Base-by-base conservation (phyloP, 2,113 vertebrate species). In the Psittacus erithacus region DNA sequence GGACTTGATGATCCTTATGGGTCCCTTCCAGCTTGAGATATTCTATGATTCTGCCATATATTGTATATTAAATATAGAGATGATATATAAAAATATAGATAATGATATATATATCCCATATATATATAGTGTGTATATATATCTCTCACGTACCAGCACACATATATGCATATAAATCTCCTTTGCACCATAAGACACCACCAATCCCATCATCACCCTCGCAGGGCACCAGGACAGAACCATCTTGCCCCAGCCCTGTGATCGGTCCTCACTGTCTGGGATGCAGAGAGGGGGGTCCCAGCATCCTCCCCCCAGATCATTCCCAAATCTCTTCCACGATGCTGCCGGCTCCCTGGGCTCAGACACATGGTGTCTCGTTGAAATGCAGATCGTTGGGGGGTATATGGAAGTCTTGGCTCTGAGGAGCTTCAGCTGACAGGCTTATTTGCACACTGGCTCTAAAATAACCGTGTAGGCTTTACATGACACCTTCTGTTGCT, bases 391-490 rank as follows among this genome's bases (percentile, higher is more conserved):
- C 95, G 49, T 83, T 1, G 76, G 49, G 95, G 95, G 92, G 81
- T 71, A 81, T 25, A 1, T 38, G 84, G 95, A 11, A 96, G 87
- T 35, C 95, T 96, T 96, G 95, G 93, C 96, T 96, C 84, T 3
- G 47, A 28, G 77, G 64, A 94, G 95, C 93, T 94, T 94, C 96
- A 94, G 93, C 95, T 95, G 95, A 94, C 95, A 96, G 96, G 41
- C 92, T 91, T 91, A 92, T 96, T 95, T 96, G 92, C 92, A 92
- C 92, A 94, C 92, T 82, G 95, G 77, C 95, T 95, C 73, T 14
- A 92, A 96, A 96, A 96, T 95, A 95, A 93, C 94, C 94, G 77
- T 91, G 94, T 78, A 52, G 95, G 94, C 81, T 95, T 87, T 91
- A 60, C 95, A 67, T 4, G 85, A 71, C 92, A 89, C 95, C 92